These are phyloP conservation scores for Gavialis gangeticus DNA, from an alignment of 2,113 vertebrate genomes.

Conservation along the genomic window DNA sequence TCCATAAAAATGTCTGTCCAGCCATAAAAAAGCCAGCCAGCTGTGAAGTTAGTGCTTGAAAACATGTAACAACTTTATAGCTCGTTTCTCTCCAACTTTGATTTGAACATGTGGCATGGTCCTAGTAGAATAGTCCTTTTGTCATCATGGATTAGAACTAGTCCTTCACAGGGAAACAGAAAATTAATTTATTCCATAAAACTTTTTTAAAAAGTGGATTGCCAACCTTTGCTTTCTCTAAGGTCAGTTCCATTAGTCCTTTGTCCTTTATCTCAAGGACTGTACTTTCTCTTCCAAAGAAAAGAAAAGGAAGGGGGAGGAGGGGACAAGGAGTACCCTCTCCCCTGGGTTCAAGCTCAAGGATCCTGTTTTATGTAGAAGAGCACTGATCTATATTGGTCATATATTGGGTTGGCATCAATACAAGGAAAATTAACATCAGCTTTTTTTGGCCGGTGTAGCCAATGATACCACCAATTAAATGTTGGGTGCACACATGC, in stretches of 20 bases:
- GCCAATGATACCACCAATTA: too few species aligned
- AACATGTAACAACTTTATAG: too few species aligned
- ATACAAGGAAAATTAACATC: too few species aligned
- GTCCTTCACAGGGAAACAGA: neutral
- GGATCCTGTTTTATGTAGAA: neutral
- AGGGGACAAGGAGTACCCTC: neutral
- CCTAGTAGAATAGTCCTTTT: too few species aligned
- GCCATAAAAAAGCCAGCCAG: too few species aligned
- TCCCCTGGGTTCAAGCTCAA: neutral
- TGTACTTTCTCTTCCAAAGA: neutral
- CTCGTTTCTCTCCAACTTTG: too few species aligned
- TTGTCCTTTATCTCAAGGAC: neutral
- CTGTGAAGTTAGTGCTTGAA: too few species aligned
- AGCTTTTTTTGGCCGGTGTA: too few species aligned
- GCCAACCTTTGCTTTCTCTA: neutral
- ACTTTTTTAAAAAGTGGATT: neutral
- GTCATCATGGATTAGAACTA: neutral
- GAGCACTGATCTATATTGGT: neutral
- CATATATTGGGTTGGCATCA: too few species aligned
- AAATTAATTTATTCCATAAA: neutral
- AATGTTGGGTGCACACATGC: too few species aligned
- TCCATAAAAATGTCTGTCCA: too few species aligned
- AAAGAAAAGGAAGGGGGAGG: neutral
- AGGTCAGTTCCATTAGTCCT: neutral
- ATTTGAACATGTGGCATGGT: too few species aligned